Evolutionary conservation across 2,888 invertebrate species (phyloP), one percentile per base, ranked within the genome.

Genomic region (Drymonia ruficornis): DNA sequence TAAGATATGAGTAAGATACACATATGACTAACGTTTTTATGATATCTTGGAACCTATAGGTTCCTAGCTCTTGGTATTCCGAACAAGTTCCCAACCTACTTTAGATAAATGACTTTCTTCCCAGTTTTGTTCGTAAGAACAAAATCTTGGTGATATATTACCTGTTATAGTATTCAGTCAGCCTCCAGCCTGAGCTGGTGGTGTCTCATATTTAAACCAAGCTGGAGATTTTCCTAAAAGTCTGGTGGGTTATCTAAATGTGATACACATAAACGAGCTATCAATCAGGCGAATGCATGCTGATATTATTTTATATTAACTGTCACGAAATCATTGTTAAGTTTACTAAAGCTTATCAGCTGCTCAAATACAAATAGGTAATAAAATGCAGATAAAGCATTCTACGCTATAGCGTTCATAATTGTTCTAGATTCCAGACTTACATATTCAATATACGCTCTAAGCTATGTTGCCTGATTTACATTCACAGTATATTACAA

Each of bases 261-360:
- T 53, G 50, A 62, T 69, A 72, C 65, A 64, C 70, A 70, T 71
- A 72, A 76, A 67, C 28, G 56, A 55, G 53, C 63, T 74, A 73
- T 78, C 74, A 72, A 74, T 76, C 74, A 74, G 59, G 51, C 47
- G 60, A 64, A 69, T 65, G 67, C 65, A 72, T 67, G 56, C 59
- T 38, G 65, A 65, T 72, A 71, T 48, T 44, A 23, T 44, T 53
- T 43, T 50, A 53, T 48, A 48, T 57, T 57, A 23, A 23, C 5
- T 23, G n/a, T n/a, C n/a, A n/a, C n/a, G n/a, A n/a, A n/a, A n/a
- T n/a, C n/a, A n/a, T n/a, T 23, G 23, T 23, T 5, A 5, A 4
- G 23, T 23, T 23, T 23, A 5, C 23, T 23, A 23, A 23, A 23
- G 23, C 23, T 23, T 23, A 7, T 23, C 23, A 23, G 4, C 4